Evolutionary conservation across 1,140 invertebrate genomes (phyloP).

Genomic region (Spodoptera litura): DNA sequence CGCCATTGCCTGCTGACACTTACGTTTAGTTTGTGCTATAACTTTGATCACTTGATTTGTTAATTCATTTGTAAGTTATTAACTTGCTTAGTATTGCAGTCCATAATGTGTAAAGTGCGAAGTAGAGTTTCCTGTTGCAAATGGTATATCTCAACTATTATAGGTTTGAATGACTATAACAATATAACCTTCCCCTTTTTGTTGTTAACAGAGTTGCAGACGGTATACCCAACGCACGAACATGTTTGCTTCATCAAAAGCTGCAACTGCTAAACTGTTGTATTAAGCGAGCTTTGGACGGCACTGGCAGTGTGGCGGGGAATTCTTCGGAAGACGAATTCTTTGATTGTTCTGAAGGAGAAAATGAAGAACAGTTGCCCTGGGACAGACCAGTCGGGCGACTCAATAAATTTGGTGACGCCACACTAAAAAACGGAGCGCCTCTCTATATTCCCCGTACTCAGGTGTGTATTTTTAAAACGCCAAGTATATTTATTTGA

Average conservation of each 20-base stretch:
- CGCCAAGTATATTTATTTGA: background rate
- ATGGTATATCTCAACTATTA: no score
- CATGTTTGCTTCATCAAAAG: slow-evolving; percentile 98
- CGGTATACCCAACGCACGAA: slow-evolving; percentile 93
- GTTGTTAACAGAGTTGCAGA: slow-evolving; percentile 88
- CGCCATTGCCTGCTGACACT: background rate
- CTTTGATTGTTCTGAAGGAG: slow-evolving; percentile 92
- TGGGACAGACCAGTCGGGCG: slow-evolving; percentile 87
- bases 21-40: slow-evolving; percentile 9
- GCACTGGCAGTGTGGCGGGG: slow-evolving; percentile 63
- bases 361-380: slow-evolving; percentile 86
- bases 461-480: slow-evolving; percentile 62
- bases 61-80: no score
- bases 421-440: slow-evolving; percentile 73
- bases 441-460: slow-evolving; percentile 79
- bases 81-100: no score
- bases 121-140: no score
- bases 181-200: background rate
- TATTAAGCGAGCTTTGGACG: slow-evolving; percentile 89
- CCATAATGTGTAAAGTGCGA: no score
- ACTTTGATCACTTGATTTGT: background rate
- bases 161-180: no score
- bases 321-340: slow-evolving; percentile 93
- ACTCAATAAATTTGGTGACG: slow-evolving; percentile 69
- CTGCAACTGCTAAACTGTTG: slow-evolving; percentile 98